Base-by-base conservation (phyloP, 2,797 vertebrate species). In the Delichon dasypus region DNA sequence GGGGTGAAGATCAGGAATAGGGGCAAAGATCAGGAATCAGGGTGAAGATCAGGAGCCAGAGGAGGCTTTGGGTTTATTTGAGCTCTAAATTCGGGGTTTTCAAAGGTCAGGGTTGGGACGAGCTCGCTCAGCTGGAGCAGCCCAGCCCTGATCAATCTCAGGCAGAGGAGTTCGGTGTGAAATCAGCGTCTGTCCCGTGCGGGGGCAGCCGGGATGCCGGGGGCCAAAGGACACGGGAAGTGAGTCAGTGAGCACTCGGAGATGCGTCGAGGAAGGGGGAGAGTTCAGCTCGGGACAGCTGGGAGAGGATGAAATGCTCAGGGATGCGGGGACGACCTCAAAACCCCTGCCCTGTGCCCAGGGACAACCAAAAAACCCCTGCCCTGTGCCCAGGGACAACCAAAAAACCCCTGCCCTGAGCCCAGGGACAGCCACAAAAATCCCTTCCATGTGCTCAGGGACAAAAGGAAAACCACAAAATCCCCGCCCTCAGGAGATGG, bases 281-380 rank as follows among this genome's bases (percentile, higher is more conserved):
- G 14, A 79, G 71, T 73, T 89, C 76, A 77, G 68, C 45, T 23
- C 2, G 4, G 89, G 74, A 74, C n/a, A 11, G 72, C 44, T 6
- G 5, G 20, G 68, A 70, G 51, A 14, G 36, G 13, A 2, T 29
- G 47, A 40, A 80, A 42, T 0, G 3, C 10, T 1, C 7, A 6
- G 34, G 57, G 16, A 34, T 1, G 4, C 2, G 0, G 0, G 21
- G 29, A 34, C 2, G 5, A 2, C 25, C 5, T 0, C 53, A 21
- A 7, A 77, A 32, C 9, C 19, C 55, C 22, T 32, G 4, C 25
- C 18, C 25, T 7, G 38, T 42, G 36, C 36, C 21, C 67, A 17
- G 26, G n/a, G 11, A n/a, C n/a, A n/a, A n/a, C n/a, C n/a, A n/a
- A n/a, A n/a, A n/a, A n/a, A n/a, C n/a, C n/a, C n/a, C n/a, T n/a